phyloP scores from a whole-genome alignment of 1,140 invertebrate genomes.

The Choristoneura fumiferana region DNA sequence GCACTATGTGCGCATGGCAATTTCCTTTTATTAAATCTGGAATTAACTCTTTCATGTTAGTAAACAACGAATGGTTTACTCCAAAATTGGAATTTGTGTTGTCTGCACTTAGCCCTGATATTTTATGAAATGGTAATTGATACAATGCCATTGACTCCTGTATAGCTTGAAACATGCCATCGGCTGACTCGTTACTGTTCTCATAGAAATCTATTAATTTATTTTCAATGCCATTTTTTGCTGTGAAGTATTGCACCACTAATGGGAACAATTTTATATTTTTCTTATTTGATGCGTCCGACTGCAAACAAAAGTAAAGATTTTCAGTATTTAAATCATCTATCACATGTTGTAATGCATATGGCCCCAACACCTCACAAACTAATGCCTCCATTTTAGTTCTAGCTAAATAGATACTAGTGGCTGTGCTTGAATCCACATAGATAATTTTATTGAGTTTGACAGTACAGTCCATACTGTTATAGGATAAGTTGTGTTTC shows the following conservation, averaged over 20 bases:
- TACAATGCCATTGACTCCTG: conserved; percentile 29
- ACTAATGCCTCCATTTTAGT: conserved; percentile 40
- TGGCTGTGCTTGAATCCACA: conserved; percentile 29
- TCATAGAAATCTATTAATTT: conserved; percentile 40
- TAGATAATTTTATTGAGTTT: conserved; percentile 42
- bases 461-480: conserved; percentile 32
- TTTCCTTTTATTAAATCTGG: conserved; percentile 35
- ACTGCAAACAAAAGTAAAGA: conserved; percentile 34
- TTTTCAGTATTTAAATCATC: conserved; percentile 29
- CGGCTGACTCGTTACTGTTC: conserved; percentile 36
- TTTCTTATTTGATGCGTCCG: conserved; percentile 39
- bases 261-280: conserved; percentile 40
- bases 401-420: conserved; percentile 27
- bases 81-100: conserved; percentile 22
- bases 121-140: conserved; percentile 7
- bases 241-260: conserved; percentile 39
- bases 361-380: conserved; percentile 30
- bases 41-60: conserved; percentile 31
- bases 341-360: conserved; percentile 30
- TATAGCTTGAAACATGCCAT: conserved; percentile 47
- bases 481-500: conserved; percentile 44
- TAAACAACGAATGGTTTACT: not conserved
- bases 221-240: conserved; percentile 34
- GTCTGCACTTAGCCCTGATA: conserved; percentile 36
- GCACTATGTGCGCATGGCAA: conserved; percentile 39